A percentile compares a stretch with the other conserved stretches of the same genome.
These are phyloP conservation scores for Isichthys henryi DNA, from an alignment of 2,113 vertebrate genomes.

Conservation along the genomic window DNA sequence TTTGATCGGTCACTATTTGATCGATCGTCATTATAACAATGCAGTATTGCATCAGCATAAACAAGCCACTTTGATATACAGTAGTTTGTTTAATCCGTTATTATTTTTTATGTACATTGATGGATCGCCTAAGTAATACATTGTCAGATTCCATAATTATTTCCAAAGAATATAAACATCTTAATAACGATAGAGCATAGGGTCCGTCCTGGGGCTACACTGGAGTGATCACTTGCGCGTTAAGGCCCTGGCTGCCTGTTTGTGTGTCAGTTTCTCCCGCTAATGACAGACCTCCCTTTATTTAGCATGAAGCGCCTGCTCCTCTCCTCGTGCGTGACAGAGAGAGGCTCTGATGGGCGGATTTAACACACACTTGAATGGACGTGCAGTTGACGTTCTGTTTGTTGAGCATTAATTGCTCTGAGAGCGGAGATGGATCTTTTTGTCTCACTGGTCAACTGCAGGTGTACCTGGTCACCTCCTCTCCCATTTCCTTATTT, in stretches of 20 bases:
- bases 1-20: not conserved
- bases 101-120: not conserved
- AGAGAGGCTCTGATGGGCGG: not conserved
- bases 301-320: not conserved
- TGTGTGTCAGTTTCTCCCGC: not conserved
- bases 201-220: not conserved
- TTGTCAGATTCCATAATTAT: not conserved
- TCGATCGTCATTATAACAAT: not conserved
- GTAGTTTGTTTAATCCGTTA: not conserved
- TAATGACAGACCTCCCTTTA: not conserved
- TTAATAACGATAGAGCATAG: not conserved
- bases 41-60: not conserved
- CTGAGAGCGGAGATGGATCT: not conserved
- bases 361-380: not conserved
- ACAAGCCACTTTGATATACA: not conserved
- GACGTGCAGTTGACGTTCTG: not conserved
- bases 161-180: not conserved
- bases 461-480: not conserved
- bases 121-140: not conserved
- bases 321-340: not conserved
- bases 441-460: not conserved
- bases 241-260: not conserved
- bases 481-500: not conserved
- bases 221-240: not conserved
- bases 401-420: not conserved